These are phyloP conservation scores for Branchinecta lindahli DNA, from an alignment of 1,140 invertebrate species.

Conservation along the genomic window DNA sequence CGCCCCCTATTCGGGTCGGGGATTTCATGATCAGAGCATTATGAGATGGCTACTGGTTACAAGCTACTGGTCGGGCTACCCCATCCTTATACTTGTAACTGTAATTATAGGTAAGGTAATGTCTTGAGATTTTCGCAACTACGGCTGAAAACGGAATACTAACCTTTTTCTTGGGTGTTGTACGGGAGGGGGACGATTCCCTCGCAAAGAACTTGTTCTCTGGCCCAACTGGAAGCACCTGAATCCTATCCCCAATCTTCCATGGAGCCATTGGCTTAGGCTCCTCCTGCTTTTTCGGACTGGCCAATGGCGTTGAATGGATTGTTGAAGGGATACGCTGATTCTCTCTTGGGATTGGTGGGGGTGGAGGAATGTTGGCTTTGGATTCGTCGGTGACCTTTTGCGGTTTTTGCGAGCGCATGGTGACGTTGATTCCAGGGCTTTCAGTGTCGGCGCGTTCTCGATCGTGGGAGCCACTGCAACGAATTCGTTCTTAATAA, in stretches of 20 bases:
- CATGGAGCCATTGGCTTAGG: slow-evolving; percentile 2
- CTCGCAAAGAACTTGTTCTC: slow-evolving; percentile 24
- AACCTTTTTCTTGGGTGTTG: slow-evolving; percentile 10
- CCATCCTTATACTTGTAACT: too few relatives aligned
- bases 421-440: slow-evolving; percentile 54
- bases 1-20: too few relatives aligned
- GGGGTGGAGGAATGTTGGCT: slow-evolving; percentile 23
- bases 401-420: slow-evolving; percentile 42
- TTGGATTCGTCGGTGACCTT: slow-evolving; percentile 18
- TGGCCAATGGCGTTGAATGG: slow-evolving; percentile 32
- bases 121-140: too few relatives aligned
- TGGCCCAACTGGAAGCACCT: slow-evolving; percentile 26
- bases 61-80: too few relatives aligned
- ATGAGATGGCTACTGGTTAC: too few relatives aligned
- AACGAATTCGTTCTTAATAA: too few relatives aligned
- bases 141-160: not conserved
- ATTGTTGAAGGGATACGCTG: slow-evolving; percentile 15
- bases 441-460: slow-evolving; percentile 26
- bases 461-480: too few relatives aligned
- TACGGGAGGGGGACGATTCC: not conserved
- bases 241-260: slow-evolving; percentile 21
- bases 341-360: slow-evolving; percentile 13
- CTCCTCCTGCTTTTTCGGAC: slow-evolving; percentile 17
- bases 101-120: too few relatives aligned
- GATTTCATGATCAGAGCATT: too few relatives aligned